A percentile compares a stretch with the other conserved stretches of the same genome.
Conservation (phyloP, 1,140 invertebrate genomes). For the Aphaenogaster floridana region DNA sequence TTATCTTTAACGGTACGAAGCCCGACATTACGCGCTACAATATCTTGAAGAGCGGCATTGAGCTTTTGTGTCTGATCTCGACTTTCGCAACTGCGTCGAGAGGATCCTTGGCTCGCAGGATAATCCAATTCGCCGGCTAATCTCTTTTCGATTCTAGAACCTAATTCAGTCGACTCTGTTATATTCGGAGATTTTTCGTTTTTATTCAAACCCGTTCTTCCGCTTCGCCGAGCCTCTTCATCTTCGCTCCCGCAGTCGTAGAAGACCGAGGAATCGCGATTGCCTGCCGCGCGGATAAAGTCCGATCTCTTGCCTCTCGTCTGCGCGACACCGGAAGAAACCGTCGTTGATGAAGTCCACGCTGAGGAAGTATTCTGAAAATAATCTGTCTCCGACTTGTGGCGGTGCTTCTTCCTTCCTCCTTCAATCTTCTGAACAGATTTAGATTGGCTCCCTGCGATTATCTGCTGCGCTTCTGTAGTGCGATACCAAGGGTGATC, state of each 20-base stretch:
- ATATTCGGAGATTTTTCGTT: constrained; percentile 20
- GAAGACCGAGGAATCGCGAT: constrained; percentile 11
- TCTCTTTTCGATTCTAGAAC: constrained; percentile 43
- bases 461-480: constrained; percentile 39
- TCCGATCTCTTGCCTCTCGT: constrained; percentile 28
- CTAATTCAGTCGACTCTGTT: constrained; percentile 21
- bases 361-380: neutral
- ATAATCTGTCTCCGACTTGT: neutral
- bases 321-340: neutral
- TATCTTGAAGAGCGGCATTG: constrained; percentile 23
- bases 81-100: constrained; percentile 6
- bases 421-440: neutral
- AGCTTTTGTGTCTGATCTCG: constrained; percentile 26
- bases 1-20: neutral
- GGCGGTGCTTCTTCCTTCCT: neutral
- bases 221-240: constrained; percentile 6
- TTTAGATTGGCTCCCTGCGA: neutral
- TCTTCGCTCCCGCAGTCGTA: constrained; percentile 12
- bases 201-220: constrained; percentile 21
- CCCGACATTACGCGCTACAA: neutral
- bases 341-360: neutral
- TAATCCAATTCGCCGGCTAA: constrained; percentile 46
- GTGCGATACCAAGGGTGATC: constrained; percentile 37
- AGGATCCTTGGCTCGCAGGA: constrained; percentile 9
- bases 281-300: neutral